Conservation (phyloP, 2,113 vertebrate genomes). For the Ageneiosus marmoratus region DNA sequence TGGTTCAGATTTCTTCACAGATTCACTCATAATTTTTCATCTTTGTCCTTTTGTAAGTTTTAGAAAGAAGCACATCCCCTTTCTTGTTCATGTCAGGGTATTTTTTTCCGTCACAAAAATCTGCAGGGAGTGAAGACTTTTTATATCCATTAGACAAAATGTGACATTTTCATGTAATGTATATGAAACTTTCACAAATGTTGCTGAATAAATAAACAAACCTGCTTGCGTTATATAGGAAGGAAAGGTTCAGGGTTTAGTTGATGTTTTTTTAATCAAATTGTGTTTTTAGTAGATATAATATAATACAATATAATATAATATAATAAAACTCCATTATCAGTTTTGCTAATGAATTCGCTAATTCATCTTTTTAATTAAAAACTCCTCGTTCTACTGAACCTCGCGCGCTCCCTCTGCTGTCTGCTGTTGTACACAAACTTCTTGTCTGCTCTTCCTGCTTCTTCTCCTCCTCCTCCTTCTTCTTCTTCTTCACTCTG, state of each 20-base stretch:
- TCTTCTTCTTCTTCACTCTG: slow-evolving; percentile 40
- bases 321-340: background rate
- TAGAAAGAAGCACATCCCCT: too few relatives aligned
- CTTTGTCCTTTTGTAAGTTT: too few relatives aligned
- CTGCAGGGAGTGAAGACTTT: background rate
- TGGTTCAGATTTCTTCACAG: too few relatives aligned
- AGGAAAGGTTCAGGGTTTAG: background rate
- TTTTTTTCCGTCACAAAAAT: background rate
- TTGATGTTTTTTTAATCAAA: background rate
- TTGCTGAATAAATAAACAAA: background rate
- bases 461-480: slow-evolving; percentile 28
- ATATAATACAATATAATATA: background rate
- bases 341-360: background rate
- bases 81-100: too few relatives aligned
- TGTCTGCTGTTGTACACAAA: slow-evolving; percentile 6
- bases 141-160: background rate
- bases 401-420: slow-evolving; percentile 14
- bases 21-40: too few relatives aligned
- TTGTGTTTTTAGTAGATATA: background rate
- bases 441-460: slow-evolving; percentile 18
- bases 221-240: background rate
- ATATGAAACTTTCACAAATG: background rate
- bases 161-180: too few relatives aligned
- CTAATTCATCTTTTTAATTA: background rate
- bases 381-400: background rate